Evolutionary conservation across 2,113 vertebrate species (phyloP).

Genomic region (Gymnobelideus leadbeateri): DNA sequence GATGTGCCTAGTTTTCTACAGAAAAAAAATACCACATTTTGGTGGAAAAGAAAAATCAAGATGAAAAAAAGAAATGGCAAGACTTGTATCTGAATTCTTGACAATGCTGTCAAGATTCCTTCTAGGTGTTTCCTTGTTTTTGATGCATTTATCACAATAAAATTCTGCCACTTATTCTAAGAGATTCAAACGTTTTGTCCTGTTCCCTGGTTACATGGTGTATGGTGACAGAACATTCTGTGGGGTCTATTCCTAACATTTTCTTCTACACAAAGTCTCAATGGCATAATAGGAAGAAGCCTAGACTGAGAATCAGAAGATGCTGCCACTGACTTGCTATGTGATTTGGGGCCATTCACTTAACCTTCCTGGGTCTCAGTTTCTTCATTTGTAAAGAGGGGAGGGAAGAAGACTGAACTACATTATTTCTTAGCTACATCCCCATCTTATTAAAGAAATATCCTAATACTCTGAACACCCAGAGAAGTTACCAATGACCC

Average conservation of each 20-base stretch:
- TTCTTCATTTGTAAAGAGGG: not conserved
- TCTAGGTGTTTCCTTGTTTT: not conserved
- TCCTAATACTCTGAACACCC: not conserved
- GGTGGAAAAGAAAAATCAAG: not conserved
- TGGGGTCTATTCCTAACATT: not conserved
- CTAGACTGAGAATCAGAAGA: not conserved
- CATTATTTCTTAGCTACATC: not conserved
- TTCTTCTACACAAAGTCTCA: not conserved
- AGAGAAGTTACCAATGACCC: not conserved
- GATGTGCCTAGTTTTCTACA: not conserved
- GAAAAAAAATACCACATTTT: not conserved
- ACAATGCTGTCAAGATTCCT: not conserved
- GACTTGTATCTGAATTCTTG: not conserved
- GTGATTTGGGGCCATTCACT: not conserved
- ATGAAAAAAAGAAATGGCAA: not conserved
- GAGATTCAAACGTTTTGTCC: not conserved
- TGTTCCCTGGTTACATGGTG: not conserved
- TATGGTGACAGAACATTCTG: not conserved
- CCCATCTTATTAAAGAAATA: not conserved
- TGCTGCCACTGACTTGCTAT: not conserved
- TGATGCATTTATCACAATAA: not conserved
- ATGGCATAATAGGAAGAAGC: not conserved
- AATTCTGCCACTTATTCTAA: not conserved
- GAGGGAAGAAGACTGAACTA: not conserved
- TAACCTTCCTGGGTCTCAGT: not conserved